Conservation (phyloP, 2,113 vertebrate genomes). For the Lepus europaeus region DNA sequence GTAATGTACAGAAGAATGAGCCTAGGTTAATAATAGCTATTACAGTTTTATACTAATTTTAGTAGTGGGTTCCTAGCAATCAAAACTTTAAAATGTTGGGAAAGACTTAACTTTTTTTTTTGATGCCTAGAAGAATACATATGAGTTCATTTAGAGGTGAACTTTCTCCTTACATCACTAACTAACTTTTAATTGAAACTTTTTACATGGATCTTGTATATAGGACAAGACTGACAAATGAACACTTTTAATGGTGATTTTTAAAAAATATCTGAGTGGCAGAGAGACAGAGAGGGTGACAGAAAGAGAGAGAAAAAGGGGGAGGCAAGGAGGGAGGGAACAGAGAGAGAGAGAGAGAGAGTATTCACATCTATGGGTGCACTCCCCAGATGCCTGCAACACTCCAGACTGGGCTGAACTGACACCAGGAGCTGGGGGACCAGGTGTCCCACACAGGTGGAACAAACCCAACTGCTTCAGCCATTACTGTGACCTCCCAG, state of each 20-base stretch:
- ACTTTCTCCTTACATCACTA: background rate
- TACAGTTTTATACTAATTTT: conserved; percentile 64
- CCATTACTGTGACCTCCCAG: too few relatives aligned
- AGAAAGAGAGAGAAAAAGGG: too few relatives aligned
- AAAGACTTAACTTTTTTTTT: conserved; percentile 27
- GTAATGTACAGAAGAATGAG: conserved; percentile 43
- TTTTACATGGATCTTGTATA: background rate
- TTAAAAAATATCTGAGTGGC: background rate
- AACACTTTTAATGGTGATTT: background rate
- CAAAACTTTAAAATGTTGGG: conserved; percentile 40
- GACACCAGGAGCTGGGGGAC: too few relatives aligned
- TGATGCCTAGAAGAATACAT: background rate
- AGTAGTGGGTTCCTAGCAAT: conserved; percentile 53
- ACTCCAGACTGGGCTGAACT: too few relatives aligned
- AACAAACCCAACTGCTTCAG: too few relatives aligned
- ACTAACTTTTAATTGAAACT: conserved; percentile 30
- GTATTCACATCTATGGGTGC: too few relatives aligned
- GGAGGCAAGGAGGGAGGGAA: too few relatives aligned
- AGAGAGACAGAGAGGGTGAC: too few relatives aligned
- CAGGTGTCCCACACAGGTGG: too few relatives aligned
- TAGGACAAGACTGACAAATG: background rate
- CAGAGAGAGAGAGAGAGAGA: too few relatives aligned
- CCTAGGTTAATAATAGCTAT: conserved; percentile 60
- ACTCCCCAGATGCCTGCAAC: too few relatives aligned
- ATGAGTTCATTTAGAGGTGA: conserved; percentile 41